phyloP scores from a whole-genome alignment of 2,797 vertebrate genomes.

The Molossus molossus region DNA sequence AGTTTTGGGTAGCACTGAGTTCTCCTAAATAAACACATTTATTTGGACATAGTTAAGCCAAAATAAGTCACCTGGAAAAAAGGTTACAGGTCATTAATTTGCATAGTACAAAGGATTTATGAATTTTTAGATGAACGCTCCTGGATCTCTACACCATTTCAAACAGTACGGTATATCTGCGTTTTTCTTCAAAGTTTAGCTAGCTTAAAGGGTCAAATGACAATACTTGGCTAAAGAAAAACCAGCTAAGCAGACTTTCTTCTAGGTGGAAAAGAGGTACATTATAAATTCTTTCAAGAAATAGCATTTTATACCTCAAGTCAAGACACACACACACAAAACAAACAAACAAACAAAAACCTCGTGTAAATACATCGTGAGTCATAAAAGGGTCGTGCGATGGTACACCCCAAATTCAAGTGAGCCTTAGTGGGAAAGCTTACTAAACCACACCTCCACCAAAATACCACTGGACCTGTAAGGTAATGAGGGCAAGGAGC shows the following conservation, averaged over 20 bases:
- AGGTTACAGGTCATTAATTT: conserved; percentile 88
- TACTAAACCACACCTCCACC: background rate
- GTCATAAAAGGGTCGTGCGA: background rate
- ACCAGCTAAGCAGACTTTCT: conserved; percentile 66
- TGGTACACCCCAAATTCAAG: background rate
- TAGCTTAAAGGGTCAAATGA: conserved; percentile 64
- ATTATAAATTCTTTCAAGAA: conserved; percentile 57
- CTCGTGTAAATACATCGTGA: background rate
- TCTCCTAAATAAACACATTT: conserved; percentile 88
- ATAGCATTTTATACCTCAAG: background rate
- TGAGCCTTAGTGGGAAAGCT: background rate
- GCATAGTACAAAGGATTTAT: conserved; percentile 83
- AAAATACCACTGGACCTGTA: background rate
- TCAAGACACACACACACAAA: conserved; percentile 43
- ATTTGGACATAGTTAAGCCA: conserved; percentile 87
- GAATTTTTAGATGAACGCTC: conserved; percentile 88
- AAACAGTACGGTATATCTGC: conserved; percentile 57
- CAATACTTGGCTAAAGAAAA: conserved; percentile 46
- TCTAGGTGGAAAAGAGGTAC: conserved; percentile 47
- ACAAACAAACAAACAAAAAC: background rate
- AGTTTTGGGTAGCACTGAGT: conserved; percentile 87
- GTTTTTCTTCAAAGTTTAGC: conserved; percentile 74
- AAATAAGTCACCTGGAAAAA: conserved; percentile 88
- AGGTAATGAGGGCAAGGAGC: background rate
- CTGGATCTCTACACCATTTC: conserved; percentile 73